Conservation (phyloP, 2,797 vertebrate genomes). For the Ctenopoma kingsleyae region DNA sequence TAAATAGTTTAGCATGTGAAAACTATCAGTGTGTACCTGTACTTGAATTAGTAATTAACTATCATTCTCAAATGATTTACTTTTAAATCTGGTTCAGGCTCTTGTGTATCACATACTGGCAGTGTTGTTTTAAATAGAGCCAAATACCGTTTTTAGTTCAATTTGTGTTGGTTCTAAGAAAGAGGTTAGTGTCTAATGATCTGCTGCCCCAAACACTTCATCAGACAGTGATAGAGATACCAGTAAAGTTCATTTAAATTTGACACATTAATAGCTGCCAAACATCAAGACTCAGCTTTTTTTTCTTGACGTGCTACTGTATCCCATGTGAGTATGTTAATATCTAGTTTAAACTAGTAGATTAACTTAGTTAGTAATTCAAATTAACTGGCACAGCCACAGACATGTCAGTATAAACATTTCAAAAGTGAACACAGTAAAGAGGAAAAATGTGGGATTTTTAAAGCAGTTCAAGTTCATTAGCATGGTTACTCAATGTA, state of each 20-base stretch:
- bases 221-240: constrained; percentile 26
- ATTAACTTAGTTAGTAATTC: constrained; percentile 48
- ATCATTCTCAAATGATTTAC: constrained; percentile 16
- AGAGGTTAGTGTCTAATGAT: constrained; percentile 22
- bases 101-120: not conserved
- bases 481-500: constrained; percentile 28
- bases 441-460: constrained; percentile 17
- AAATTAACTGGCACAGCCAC: constrained; percentile 48
- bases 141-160: constrained; percentile 22
- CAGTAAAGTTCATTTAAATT: constrained; percentile 45
- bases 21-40: constrained; percentile 33
- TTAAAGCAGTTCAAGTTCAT: constrained; percentile 50
- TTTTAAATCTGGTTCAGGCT: constrained; percentile 12
- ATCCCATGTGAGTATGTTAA: constrained; percentile 35
- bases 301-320: constrained; percentile 37
- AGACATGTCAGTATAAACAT: constrained; percentile 31
- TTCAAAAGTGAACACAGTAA: constrained; percentile 18
- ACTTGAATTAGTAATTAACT: constrained; percentile 27
- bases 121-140: constrained; percentile 25
- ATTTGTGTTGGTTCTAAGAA: constrained; percentile 5
- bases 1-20: constrained; percentile 67
- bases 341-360: constrained; percentile 49
- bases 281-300: constrained; percentile 38
- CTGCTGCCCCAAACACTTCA: constrained; percentile 2
- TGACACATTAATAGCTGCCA: constrained; percentile 63